Conservation (phyloP, 2,888 invertebrate species). For the Nemotelus nigrinus region DNA sequence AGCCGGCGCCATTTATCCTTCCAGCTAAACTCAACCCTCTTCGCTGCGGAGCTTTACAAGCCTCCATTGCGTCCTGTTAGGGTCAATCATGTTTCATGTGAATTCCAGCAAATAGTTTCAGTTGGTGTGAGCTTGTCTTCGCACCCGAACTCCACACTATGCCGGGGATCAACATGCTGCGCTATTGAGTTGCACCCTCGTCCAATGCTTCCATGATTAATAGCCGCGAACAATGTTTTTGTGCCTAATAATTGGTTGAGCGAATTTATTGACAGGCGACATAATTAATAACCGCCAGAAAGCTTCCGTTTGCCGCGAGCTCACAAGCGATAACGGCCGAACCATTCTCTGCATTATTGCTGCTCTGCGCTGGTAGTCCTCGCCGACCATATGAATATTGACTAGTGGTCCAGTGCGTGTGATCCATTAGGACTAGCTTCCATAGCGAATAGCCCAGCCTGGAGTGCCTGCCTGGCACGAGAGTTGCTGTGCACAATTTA, state of each 20-base stretch:
- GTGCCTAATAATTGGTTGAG: slow-evolving; percentile 37
- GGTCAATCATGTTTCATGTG: slow-evolving; percentile 18
- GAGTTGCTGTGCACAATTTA: slow-evolving; percentile 13
- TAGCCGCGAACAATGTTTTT: slow-evolving; percentile 30
- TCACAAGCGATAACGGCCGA: neutral
- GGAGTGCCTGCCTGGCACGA: neutral
- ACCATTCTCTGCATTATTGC: slow-evolving; percentile 24
- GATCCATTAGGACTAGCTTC: neutral
- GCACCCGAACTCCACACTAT: neutral
- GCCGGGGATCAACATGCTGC: neutral
- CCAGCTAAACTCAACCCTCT: no score
- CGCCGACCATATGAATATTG: slow-evolving; percentile 5
- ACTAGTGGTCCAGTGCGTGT: slow-evolving; percentile 10
- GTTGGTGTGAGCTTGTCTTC: neutral
- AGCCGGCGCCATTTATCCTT: neutral
- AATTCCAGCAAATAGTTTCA: slow-evolving; percentile 14
- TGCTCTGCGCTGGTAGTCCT: neutral
- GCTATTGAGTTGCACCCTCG: neutral
- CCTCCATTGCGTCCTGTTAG: neutral
- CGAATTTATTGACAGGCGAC: slow-evolving; percentile 37
- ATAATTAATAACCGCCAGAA: slow-evolving; percentile 37
- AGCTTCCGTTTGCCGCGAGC: slow-evolving; percentile 16
- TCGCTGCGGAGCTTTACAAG: no score
- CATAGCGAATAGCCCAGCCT: neutral
- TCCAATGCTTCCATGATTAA: slow-evolving; percentile 18